Evolutionary conservation across 2,797 vertebrate genomes (phyloP).

Genomic region (Brachymystax lenok): DNA sequence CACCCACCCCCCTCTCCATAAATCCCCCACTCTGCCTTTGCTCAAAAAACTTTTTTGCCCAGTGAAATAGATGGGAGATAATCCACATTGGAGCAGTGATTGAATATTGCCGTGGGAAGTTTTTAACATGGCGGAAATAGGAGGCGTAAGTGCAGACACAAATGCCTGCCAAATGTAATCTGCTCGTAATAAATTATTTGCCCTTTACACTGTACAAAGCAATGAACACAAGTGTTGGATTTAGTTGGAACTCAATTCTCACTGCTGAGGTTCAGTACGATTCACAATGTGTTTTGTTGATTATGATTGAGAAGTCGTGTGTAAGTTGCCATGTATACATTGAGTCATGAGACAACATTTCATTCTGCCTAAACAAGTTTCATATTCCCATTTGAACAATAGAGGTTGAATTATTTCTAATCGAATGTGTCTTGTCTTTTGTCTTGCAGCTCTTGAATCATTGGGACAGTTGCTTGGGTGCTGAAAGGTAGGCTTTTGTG

Average conservation of each 20-base stretch:
- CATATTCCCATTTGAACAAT: neutral
- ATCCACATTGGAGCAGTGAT: constrained; percentile 50
- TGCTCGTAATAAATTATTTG: constrained; percentile 68
- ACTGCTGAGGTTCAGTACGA: neutral
- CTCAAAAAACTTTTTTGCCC: constrained; percentile 36
- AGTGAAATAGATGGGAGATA: constrained; percentile 51
- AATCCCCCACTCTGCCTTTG: constrained; percentile 32
- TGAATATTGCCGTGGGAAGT: constrained; percentile 48
- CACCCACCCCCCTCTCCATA: constrained; percentile 10
- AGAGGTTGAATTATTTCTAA: neutral
- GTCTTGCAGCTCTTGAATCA: constrained; percentile 68
- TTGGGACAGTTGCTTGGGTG: constrained; percentile 66
- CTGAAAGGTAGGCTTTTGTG: constrained; percentile 67
- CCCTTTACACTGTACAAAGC: constrained; percentile 66
- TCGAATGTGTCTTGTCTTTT: constrained; percentile 32
- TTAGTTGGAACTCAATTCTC: constrained; percentile 39
- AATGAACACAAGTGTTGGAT: constrained; percentile 38
- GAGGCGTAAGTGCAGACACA: constrained; percentile 64
- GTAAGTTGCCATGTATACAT: neutral
- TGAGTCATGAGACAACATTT: neutral
- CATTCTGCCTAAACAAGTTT: neutral
- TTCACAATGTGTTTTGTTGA: neutral
- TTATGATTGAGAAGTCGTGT: neutral
- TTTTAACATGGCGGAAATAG: constrained; percentile 56
- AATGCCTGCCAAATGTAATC: constrained; percentile 72